Percentiles rank a stretch among this genome's conserved stretches.
These are phyloP conservation scores for Geococcyx californianus DNA, from an alignment of 2,113 vertebrate genomes.

Conservation along the genomic window DNA sequence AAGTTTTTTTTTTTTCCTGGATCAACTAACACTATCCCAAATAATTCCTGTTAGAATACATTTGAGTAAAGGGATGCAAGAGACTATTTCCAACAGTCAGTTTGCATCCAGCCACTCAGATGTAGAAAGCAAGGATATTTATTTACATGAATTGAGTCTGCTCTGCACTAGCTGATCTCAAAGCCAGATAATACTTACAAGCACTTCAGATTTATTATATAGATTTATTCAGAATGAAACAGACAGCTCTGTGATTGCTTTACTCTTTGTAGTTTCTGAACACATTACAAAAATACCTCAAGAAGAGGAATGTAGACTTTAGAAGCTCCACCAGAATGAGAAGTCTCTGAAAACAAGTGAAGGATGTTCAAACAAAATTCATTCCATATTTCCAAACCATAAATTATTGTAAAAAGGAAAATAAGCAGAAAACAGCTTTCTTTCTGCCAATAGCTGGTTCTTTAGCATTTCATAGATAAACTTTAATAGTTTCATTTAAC, in stretches of 20 bases:
- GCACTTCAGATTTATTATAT: background rate
- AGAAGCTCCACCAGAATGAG: background rate
- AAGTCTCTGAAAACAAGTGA: background rate
- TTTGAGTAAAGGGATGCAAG: background rate
- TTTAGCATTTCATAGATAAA: background rate
- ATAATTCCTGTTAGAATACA: background rate
- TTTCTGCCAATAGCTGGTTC: background rate
- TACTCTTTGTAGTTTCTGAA: background rate
- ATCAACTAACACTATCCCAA: background rate
- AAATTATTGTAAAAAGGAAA: background rate
- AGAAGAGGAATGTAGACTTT: background rate
- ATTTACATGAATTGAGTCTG: background rate
- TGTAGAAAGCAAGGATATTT: background rate
- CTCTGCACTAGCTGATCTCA: background rate
- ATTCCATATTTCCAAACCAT: background rate
- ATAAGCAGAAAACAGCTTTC: background rate
- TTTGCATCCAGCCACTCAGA: background rate
- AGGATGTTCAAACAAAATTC: background rate
- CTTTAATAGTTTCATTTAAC: background rate
- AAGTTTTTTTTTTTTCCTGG: background rate
- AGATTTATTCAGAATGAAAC: background rate
- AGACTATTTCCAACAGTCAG: background rate
- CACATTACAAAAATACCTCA: background rate
- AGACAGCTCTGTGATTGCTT: background rate
- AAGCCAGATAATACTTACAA: background rate